Percentiles rank a stretch among this genome's conserved stretches.
These are phyloP conservation scores for Empidonax alnorum DNA, from an alignment of 2,113 vertebrate species.

Conservation along the genomic window DNA sequence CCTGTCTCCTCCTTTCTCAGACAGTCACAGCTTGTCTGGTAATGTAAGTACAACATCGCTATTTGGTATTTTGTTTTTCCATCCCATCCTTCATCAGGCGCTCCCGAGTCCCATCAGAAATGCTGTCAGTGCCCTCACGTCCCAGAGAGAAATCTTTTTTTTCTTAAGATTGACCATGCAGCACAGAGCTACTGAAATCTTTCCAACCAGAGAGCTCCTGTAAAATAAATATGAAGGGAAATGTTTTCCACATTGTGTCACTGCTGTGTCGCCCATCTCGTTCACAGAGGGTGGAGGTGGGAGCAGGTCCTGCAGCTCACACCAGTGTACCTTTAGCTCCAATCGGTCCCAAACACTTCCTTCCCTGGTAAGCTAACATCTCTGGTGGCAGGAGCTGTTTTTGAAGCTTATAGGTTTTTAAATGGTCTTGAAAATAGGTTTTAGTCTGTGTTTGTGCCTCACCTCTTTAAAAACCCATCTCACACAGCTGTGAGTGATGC, in stretches of 20 bases:
- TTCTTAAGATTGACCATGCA: not conserved
- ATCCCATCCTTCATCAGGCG: not conserved
- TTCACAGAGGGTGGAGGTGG: fast-evolving
- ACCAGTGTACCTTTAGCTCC: not conserved
- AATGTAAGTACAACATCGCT: not conserved
- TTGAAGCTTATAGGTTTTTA: not conserved
- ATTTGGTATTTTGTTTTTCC: not conserved
- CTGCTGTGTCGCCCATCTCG: fast-evolving
- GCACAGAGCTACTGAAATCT: conserved; percentile 15
- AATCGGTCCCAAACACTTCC: not conserved
- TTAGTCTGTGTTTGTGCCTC: not conserved
- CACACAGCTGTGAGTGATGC: not conserved
- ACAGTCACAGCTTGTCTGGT: not conserved
- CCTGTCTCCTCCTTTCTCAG: not conserved
- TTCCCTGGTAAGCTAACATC: not conserved
- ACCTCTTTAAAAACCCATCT: not conserved
- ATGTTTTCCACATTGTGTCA: conserved; percentile 28
- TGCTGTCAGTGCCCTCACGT: not conserved
- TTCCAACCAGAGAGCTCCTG: not conserved
- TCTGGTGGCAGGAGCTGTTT: not conserved
- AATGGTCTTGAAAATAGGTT: not conserved
- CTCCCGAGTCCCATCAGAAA: not conserved
- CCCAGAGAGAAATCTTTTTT: not conserved
- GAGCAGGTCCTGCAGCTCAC: not conserved
- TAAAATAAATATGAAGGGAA: not conserved